A percentile compares a stretch with the other conserved stretches of the same genome.
Conservation (phyloP, 2,113 vertebrate species). For the Equus quagga region DNA sequence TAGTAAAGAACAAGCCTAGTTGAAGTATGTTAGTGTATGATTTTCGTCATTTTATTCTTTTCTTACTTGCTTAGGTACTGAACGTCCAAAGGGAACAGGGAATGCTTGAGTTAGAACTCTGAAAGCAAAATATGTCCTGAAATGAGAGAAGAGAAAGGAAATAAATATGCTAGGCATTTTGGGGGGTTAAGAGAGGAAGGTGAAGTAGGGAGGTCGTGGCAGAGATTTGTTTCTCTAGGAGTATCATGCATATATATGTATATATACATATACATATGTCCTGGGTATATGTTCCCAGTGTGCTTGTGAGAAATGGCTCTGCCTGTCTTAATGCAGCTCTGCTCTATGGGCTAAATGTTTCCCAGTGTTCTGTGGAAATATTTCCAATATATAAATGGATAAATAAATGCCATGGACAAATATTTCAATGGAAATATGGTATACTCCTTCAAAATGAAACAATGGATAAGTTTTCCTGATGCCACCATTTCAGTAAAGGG, state of each 20-base stretch:
- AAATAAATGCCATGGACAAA: neutral
- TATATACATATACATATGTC: too few relatives aligned
- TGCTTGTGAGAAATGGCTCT: neutral
- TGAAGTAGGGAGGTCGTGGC: neutral
- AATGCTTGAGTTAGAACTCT: neutral
- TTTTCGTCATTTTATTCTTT: neutral
- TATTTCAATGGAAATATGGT: neutral
- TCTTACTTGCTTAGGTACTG: neutral
- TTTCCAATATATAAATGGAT: neutral
- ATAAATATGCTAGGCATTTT: neutral
- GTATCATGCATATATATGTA: neutral
- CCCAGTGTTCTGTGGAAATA: neutral
- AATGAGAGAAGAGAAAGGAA: neutral
- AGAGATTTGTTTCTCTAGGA: neutral
- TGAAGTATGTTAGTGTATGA: neutral
- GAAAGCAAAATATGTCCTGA: neutral
- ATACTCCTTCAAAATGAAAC: neutral
- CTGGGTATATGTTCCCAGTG: neutral
- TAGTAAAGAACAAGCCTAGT: neutral
- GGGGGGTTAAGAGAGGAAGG: accelerated
- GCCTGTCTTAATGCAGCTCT: neutral
- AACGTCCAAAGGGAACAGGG: accelerated
- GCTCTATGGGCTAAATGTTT: neutral
- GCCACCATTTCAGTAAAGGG: neutral
- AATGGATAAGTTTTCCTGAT: neutral